These are phyloP conservation scores for Gallinago paraguaiae DNA, from an alignment of 2,113 vertebrate genomes.

Conservation along the genomic window DNA sequence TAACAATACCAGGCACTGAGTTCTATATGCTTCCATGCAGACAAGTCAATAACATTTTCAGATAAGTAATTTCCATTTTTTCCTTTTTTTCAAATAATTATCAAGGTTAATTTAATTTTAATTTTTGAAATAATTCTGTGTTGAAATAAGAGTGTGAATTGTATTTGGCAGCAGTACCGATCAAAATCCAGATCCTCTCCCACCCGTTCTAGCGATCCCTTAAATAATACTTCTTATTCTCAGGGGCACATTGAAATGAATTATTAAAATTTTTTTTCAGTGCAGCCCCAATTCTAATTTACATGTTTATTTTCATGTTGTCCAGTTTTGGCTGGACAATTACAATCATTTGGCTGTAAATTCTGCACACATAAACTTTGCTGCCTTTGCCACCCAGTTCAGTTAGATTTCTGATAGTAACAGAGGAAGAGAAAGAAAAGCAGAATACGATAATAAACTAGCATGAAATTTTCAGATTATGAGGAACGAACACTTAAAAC, in stretches of 20 bases:
- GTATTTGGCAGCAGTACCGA: constrained; percentile 39
- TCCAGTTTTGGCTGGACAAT: background rate
- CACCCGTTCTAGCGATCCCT: background rate
- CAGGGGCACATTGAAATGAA: background rate
- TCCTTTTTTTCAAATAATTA: background rate
- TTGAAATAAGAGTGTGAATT: constrained; percentile 55
- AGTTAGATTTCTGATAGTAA: constrained; percentile 15
- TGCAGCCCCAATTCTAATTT: background rate
- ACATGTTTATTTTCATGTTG: background rate
- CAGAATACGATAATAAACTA: background rate
- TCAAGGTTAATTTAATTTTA: constrained; percentile 42
- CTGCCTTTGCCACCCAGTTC: background rate
- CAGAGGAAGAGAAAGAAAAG: background rate
- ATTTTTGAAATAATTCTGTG: constrained; percentile 28
- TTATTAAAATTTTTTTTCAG: constrained; percentile 7
- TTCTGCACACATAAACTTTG: background rate
- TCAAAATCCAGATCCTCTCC: background rate
- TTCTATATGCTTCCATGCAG: background rate
- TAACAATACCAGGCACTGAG: background rate
- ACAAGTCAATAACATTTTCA: background rate
- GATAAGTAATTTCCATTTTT: constrained; percentile 21
- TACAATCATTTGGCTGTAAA: constrained; percentile 25
- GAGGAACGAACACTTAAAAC: background rate
- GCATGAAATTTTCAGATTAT: constrained; percentile 15
- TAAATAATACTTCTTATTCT: constrained; percentile 31